Conservation (phyloP, 2,888 invertebrate species). For the Cepaea hortensis region DNA sequence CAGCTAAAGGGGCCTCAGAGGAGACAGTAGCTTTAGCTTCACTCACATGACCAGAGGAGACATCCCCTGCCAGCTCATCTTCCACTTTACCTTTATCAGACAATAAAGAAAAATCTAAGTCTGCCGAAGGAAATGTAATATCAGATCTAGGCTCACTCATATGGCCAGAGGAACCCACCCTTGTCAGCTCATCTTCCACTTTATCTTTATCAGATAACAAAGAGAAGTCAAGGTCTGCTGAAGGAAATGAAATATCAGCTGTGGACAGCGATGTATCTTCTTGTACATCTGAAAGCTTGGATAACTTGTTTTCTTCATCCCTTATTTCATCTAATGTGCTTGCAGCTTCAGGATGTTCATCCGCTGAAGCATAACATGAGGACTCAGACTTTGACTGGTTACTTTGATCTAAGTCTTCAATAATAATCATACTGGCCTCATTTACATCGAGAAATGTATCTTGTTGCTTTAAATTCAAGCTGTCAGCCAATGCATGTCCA, state of each 20-base stretch:
- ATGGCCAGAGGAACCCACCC: no score
- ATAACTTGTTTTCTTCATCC: neutral
- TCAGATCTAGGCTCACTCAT: no score
- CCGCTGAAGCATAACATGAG: slow-evolving; percentile 41
- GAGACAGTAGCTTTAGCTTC: neutral
- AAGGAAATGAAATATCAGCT: no score
- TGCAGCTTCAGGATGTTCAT: slow-evolving; percentile 13
- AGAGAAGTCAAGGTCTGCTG: no score
- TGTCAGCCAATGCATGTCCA: neutral
- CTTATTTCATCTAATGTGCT: neutral
- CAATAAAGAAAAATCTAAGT: neutral
- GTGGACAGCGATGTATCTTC: neutral
- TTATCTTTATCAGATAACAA: neutral
- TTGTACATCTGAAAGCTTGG: neutral
- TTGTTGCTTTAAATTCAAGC: neutral
- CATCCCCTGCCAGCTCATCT: neutral
- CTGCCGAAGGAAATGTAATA: neutral
- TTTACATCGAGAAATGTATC: slow-evolving; percentile 28
- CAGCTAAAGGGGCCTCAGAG: neutral
- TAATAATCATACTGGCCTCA: slow-evolving; percentile 45
- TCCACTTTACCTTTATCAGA: neutral
- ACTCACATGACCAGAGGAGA: neutral
- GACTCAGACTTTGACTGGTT: slow-evolving; percentile 29
- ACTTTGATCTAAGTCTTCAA: slow-evolving; percentile 37
- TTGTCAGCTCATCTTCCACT: neutral